phyloP scores from a whole-genome alignment of 2,888 invertebrate species.

The Monoplex corrugatus region DNA sequence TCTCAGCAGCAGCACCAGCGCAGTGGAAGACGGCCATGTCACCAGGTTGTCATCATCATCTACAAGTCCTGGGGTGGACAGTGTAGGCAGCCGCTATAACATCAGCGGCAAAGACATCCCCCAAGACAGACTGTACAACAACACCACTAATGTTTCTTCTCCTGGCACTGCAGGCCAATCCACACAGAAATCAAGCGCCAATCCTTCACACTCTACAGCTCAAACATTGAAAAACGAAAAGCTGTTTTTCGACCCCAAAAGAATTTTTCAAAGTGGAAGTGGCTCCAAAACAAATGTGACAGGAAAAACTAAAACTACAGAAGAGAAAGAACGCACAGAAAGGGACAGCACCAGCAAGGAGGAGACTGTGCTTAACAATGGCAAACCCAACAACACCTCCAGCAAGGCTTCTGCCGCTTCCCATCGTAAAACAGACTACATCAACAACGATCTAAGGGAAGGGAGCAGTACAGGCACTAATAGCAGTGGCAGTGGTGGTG shows the following conservation, averaged over 20 bases:
- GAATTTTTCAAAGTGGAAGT: conserved; percentile 72
- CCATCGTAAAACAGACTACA: conserved; percentile 74
- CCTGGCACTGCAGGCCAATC: conserved; percentile 9
- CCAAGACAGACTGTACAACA: conserved; percentile 21
- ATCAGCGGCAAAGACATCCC: conserved; percentile 12
- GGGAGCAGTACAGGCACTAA: conserved; percentile 15
- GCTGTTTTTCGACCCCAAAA: conserved; percentile 74
- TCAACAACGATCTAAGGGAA: conserved; percentile 78
- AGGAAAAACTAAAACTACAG: background rate
- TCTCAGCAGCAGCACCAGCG: conserved; percentile 70
- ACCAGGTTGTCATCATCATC: conserved; percentile 45
- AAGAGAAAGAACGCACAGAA: background rate
- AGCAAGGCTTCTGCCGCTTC: conserved; percentile 63
- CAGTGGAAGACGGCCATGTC: conserved; percentile 70
- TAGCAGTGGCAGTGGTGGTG: conserved; percentile 37
- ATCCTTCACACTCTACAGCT: conserved; percentile 3
- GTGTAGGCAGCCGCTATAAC: conserved; percentile 19
- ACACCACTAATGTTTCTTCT: background rate
- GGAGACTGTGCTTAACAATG: conserved; percentile 73
- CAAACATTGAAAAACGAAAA: conserved; percentile 59
- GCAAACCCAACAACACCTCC: conserved; percentile 68
- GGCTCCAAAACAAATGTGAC: conserved; percentile 23
- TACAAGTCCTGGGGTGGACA: background rate
- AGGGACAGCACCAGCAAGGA: background rate
- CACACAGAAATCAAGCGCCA: conserved; percentile 33